Base-by-base conservation (phyloP, 1,140 invertebrate genomes). In the Drosophila busckii region DNA sequence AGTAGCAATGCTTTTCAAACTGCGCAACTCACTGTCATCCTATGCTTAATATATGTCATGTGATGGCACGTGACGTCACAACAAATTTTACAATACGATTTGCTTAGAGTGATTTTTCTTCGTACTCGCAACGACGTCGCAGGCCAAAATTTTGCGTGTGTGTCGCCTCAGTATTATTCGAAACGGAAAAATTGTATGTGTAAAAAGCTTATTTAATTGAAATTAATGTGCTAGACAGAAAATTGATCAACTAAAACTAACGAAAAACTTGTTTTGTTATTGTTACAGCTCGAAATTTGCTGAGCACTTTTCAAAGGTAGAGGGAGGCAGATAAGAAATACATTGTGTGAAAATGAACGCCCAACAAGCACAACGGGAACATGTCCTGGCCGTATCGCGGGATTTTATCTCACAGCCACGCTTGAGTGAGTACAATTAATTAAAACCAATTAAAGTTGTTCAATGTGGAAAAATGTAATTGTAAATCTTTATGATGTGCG, bases 341-440 rank as follows among this genome's bases (percentile, higher is more conserved):
- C 68, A 49, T 40, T 50, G 26, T 37, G 41, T 46, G n/a, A 82
- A 70, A 69, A 82, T 82, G 75, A 82, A 82, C 59, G 58, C 84
- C 62, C 52, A 64, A 13, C 86, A 93, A 88, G 93, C 93, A 42
- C 75, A 80, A 46, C 90, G 90, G 86, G 94, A 97, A 86, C 96
- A 98, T 89, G 91, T 94, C 88, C 90, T 98, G 82, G 97, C 97
- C 46, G 94, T 98, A 35, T 95, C 95, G 48, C 90, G 98, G 82
- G 95, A 99, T 90, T 99, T 99, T 88, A 95, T 98, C 78, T 97
- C 97, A 34, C 97, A 99, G 87, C 98, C 98, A 34, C 93, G 97
- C 87, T 90, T 99, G 62, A 97, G 97, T 99, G 92, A 96, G 95
- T 95, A 88, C 16, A 19, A 23, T 4, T 13, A 28, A 44, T 12